Base-by-base conservation (phyloP, 2,888 invertebrate genomes). In the Thera obeliscata region DNA sequence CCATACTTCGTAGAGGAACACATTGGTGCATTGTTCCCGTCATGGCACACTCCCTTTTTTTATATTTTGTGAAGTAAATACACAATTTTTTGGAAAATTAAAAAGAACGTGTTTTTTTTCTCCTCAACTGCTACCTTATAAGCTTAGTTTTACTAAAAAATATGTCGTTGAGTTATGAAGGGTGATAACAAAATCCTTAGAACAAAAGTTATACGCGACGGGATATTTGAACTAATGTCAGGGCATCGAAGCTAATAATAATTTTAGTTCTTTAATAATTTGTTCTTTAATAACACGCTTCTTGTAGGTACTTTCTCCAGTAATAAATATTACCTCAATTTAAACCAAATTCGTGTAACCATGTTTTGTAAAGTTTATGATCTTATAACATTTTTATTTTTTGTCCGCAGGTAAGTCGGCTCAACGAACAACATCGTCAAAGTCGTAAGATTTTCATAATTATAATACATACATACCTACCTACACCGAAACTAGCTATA, bases 351-450 rank as follows among this genome's bases (percentile, higher is more conserved):
- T 38, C 38, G 38, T 5, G 38, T 38, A 22, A 22, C 22, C 22
- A 22, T 22, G 22, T 22, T 22, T 22, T 22, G 22, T 22, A 22
- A 22, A 41, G 7, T 7, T 41, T 41, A 41, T n/a, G n/a, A n/a
- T n/a, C n/a, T n/a, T n/a, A n/a, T n/a, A 2, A 5, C 1, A 5
- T 41, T 50, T 43, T 56, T 5, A 41, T 5, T 52, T 65, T 68
- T 72, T 70, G 60, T 67, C 50, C 43, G 46, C 73, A 71, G 74
- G 74, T 74, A 74, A 71, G 74, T 61, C 48, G 0, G 4, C 46
- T n/a, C n/a, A 6, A 1, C 59, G 6, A n/a, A 1, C 8, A 58
- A 33, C 52, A 8, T 2, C 8, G 12, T 8, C 6, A 50, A 52
- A 33, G 22, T 52, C 33, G 9, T 9, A 52, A 52, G 52, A 22